Percentiles rank a stretch among this genome's conserved stretches.
Evolutionary conservation across 1,140 invertebrate species (phyloP).

Genomic region (Melitaea cinxia): DNA sequence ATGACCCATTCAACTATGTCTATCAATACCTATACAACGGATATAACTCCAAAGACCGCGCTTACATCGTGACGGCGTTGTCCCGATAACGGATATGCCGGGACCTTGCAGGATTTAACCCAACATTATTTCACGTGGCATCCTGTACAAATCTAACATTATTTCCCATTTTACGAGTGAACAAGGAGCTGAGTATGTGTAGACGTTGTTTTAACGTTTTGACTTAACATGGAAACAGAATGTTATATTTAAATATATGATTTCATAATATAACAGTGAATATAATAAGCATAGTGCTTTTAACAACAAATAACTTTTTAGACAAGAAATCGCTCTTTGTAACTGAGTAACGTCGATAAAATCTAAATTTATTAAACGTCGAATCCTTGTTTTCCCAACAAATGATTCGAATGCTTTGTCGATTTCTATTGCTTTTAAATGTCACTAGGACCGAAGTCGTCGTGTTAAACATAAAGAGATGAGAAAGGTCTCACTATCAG

Average conservation of each 20-base stretch:
- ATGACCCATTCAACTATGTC: conserved; percentile 19
- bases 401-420: conserved; percentile 31
- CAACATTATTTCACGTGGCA: conserved; percentile 25
- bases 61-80: conserved; percentile 63
- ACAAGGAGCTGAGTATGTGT: not conserved
- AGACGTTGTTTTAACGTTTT: no score
- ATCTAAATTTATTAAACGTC: conserved; percentile 15
- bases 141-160: conserved; percentile 27
- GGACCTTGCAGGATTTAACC: conserved; percentile 68
- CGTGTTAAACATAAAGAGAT: conserved; percentile 32
- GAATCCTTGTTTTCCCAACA: conserved; percentile 23
- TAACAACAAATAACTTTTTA: not conserved
- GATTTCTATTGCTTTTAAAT: conserved; percentile 60
- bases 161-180: conserved; percentile 23
- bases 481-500: conserved; percentile 31
- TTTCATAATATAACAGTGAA: no score
- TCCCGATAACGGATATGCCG: conserved; percentile 68
- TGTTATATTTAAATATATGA: no score
- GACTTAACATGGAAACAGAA: no score
- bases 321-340: not conserved
- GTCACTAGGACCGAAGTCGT: conserved; percentile 55
- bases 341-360: not conserved
- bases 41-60: conserved; percentile 33
- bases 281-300: no score
- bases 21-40: conserved; percentile 23